Evolutionary conservation across 2,888 invertebrate species (phyloP).

Genomic region (Heliconius erato): DNA sequence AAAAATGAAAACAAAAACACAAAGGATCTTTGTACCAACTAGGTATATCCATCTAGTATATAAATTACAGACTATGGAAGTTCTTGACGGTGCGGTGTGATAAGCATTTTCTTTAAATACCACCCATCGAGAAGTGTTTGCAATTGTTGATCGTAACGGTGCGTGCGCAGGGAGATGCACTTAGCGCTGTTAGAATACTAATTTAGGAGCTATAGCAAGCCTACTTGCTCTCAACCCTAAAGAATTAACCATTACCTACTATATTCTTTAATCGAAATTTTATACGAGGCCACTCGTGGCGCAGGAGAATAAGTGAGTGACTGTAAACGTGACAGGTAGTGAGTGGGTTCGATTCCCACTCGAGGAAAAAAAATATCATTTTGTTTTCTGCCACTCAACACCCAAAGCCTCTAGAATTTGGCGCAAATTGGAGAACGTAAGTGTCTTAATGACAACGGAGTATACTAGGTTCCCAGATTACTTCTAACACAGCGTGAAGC

Average conservation of each 20-base stretch:
- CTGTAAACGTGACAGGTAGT: too few relatives aligned
- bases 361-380: too few relatives aligned
- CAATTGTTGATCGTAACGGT: slow-evolving; percentile 36
- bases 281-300: not conserved
- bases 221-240: slow-evolving; percentile 14
- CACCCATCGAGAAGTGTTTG: slow-evolving; percentile 33
- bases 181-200: not conserved
- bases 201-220: not conserved
- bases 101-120: slow-evolving; percentile 25
- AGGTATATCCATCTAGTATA: not conserved
- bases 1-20: not conserved
- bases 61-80: slow-evolving; percentile 4
- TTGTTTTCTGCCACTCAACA: too few relatives aligned
- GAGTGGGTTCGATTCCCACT: too few relatives aligned
- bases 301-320: not conserved
- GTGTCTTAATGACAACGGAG: too few relatives aligned
- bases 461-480: too few relatives aligned
- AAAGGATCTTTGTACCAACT: not conserved
- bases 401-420: too few relatives aligned
- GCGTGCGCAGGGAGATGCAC: slow-evolving; percentile 13
- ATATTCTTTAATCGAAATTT: not conserved
- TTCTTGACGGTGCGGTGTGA: slow-evolving; percentile 31
- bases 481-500: too few relatives aligned
- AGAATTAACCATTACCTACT: not conserved
- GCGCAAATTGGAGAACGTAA: too few relatives aligned